Evolutionary conservation across 2,797 vertebrate genomes (phyloP).

Genomic region (Thalassophryne amazonica): DNA sequence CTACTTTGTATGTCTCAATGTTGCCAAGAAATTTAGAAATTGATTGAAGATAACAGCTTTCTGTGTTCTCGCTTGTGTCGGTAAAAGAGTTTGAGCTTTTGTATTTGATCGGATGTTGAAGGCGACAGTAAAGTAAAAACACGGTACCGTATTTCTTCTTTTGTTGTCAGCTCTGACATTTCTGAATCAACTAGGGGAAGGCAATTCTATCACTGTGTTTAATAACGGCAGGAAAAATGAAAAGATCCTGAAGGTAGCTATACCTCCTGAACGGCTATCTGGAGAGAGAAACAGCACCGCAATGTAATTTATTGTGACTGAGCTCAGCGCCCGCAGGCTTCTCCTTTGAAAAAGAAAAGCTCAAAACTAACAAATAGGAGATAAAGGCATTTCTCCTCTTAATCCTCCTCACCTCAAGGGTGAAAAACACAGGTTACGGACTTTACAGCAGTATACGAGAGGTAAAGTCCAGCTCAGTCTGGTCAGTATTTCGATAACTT

Average conservation of each 20-base stretch:
- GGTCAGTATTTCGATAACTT: constrained; percentile 76
- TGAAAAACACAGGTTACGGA: constrained; percentile 73
- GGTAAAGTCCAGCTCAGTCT: constrained; percentile 63
- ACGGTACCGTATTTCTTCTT: constrained; percentile 34
- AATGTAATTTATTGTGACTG: constrained; percentile 69
- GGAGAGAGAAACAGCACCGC: constrained; percentile 64
- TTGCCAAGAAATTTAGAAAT: no score
- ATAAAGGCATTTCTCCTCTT: constrained; percentile 67
- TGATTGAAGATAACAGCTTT: background rate
- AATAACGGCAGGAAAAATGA: constrained; percentile 77
- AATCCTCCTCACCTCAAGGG: constrained; percentile 56
- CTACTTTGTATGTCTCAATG: no score
- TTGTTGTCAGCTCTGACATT: constrained; percentile 47
- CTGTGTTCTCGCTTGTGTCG: background rate
- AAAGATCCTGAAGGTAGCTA: constrained; percentile 74
- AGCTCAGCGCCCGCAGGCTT: constrained; percentile 50
- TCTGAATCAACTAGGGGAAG: constrained; percentile 58
- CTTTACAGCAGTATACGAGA: constrained; percentile 62
- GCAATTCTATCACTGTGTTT: constrained; percentile 65
- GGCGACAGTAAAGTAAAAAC: constrained; percentile 23
- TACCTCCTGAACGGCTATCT: constrained; percentile 70
- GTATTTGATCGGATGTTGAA: constrained; percentile 21
- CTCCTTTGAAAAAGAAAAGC: constrained; percentile 34
- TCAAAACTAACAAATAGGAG: constrained; percentile 69
- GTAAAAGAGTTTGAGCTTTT: background rate